Evolutionary conservation across 2,888 invertebrate species (phyloP).

Genomic region (Epistrophella euchroma): DNA sequence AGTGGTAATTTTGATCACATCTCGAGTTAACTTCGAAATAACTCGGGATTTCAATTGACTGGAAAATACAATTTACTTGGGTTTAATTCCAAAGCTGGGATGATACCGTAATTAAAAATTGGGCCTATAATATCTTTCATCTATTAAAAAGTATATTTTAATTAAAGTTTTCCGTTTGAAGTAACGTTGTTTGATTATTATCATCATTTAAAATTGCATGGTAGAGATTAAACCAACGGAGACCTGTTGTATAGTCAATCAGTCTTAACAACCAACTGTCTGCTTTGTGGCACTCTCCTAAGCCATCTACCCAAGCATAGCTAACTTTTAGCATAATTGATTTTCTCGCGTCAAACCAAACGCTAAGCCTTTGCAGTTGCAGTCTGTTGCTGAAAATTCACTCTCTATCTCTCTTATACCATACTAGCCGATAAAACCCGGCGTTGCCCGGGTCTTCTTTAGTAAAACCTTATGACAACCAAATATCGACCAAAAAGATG

Average conservation of each 20-base stretch:
- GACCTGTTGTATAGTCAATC: slow-evolving; percentile 30
- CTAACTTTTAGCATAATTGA: slow-evolving; percentile 38
- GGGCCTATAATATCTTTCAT: no score
- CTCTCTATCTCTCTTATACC: neutral
- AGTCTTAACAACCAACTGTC: slow-evolving; percentile 5
- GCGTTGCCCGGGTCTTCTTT: no score
- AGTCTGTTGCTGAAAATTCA: slow-evolving; percentile 46
- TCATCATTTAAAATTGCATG: neutral
- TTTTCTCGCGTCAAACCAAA: slow-evolving; percentile 18
- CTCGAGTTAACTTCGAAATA: no score
- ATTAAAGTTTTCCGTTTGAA: neutral
- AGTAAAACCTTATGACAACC: no score
- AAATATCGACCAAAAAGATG: no score
- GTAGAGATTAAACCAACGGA: neutral
- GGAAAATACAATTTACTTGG: no score
- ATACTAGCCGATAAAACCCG: no score
- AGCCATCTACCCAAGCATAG: slow-evolving; percentile 12
- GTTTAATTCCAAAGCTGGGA: no score
- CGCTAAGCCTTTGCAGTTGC: slow-evolving; percentile 21
- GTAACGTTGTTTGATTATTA: neutral
- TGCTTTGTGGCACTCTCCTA: neutral
- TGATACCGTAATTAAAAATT: no score
- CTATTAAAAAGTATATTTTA: neutral
- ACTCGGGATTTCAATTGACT: no score
- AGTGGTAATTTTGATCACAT: no score